A percentile compares a stretch with the other conserved stretches of the same genome.
These are phyloP conservation scores for Zoanthus sociatus DNA, from an alignment of 92 coral and sea anemone genomes.

Conservation along the genomic window DNA sequence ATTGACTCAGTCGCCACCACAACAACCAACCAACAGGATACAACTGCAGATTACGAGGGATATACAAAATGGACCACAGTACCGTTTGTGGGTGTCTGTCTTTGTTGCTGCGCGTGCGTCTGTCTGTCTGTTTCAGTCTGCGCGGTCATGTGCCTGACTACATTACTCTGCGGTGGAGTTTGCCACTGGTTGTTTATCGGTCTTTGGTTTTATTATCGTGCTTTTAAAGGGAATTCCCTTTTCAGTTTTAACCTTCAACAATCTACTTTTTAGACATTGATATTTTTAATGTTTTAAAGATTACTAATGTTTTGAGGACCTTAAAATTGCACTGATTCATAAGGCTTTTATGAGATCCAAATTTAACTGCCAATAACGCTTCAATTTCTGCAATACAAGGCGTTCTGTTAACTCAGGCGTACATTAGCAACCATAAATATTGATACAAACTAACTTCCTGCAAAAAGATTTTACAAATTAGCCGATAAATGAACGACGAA, in stretches of 20 bases:
- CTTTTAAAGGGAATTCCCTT: background rate
- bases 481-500: too few species aligned
- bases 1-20: background rate
- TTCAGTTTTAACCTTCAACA: background rate
- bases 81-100: constrained; percentile 30
- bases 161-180: constrained; percentile 38
- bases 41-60: background rate
- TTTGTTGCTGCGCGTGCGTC: constrained; percentile 43
- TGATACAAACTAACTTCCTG: too few species aligned
- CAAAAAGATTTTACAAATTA: too few species aligned
- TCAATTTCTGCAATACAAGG: too few species aligned
- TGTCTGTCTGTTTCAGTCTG: constrained; percentile 39
- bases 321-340: too few species aligned
- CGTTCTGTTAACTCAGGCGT: too few species aligned
- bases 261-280: background rate
- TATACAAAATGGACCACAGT: background rate
- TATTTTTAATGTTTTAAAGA: too few species aligned
- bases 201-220: constrained; percentile 8
- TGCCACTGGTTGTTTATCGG: constrained; percentile 34
- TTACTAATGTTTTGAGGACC: too few species aligned
- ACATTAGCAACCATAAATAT: too few species aligned
- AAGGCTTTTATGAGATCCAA: too few species aligned
- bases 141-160: constrained; percentile 33
- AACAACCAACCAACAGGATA: background rate
- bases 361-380: too few species aligned